Percentiles rank a stretch among this genome's conserved stretches.
Evolutionary conservation across 2,113 vertebrate genomes (phyloP).

Genomic region (Apeltes quadracus): DNA sequence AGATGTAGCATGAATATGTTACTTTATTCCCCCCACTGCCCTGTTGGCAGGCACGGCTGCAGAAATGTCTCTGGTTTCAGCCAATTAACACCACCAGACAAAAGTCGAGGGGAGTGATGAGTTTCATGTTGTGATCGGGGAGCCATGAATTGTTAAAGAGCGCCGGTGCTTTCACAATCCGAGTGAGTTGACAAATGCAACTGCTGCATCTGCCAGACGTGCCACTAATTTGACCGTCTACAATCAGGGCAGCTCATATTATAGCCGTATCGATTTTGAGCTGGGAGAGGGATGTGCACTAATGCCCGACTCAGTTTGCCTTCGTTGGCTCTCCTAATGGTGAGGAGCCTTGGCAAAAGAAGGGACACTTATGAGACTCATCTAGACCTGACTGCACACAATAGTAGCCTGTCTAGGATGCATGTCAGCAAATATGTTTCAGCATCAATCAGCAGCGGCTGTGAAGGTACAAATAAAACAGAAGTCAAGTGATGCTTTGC

Average conservation of each 20-base stretch:
- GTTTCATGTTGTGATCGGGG: slow-evolving; percentile 54
- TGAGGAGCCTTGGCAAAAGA: slow-evolving; percentile 18
- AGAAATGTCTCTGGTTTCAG: slow-evolving; percentile 23
- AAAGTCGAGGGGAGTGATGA: slow-evolving; percentile 30
- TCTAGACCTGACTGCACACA: slow-evolving; percentile 7
- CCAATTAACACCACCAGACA: slow-evolving; percentile 57
- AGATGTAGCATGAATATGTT: slow-evolving; percentile 35
- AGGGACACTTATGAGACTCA: slow-evolving; percentile 17
- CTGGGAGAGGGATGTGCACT: slow-evolving; percentile 25
- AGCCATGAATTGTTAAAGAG: slow-evolving; percentile 70
- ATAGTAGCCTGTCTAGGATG: neutral
- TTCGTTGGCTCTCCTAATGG: slow-evolving; percentile 34
- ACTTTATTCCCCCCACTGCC: neutral
- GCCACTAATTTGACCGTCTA: slow-evolving; percentile 54
- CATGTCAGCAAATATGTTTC: neutral
- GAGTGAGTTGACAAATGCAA: slow-evolving; percentile 59
- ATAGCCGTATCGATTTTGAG: slow-evolving; percentile 59
- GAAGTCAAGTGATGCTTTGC: neutral
- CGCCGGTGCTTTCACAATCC: slow-evolving; percentile 22
- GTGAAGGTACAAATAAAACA: slow-evolving; percentile 5
- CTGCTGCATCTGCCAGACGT: slow-evolving; percentile 45
- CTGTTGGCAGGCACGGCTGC: slow-evolving; percentile 1
- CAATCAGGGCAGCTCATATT: slow-evolving; percentile 63
- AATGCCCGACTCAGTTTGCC: slow-evolving; percentile 11
- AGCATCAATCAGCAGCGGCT: slow-evolving; percentile 5